Base-by-base conservation (phyloP, 2,113 vertebrate genomes). In the Leiothrix lutea region DNA sequence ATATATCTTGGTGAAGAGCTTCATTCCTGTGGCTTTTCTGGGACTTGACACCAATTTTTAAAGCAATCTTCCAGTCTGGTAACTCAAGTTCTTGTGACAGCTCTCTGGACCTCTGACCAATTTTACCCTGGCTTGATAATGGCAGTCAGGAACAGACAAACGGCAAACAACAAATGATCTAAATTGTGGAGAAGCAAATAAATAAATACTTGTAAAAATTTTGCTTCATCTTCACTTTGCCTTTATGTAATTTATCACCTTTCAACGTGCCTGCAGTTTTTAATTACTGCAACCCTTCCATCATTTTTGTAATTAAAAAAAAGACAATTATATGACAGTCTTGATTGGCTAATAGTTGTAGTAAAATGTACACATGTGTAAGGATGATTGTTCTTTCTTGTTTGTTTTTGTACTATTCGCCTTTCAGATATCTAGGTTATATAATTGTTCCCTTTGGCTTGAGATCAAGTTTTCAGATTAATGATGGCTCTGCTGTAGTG, bases 371-470 rank as follows among this genome's bases (percentile, higher is more conserved):
- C 51, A 93, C 26, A 48, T 50, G 66, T 71, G 36, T 86, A 94
- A 86, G n/a, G 72, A 71, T 77, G 66, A 90, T 82, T 81, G 88
- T 90, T 97, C 94, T 92, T 97, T 94, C 92, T 92, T 96, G 92
- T 94, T 97, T 94, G 96, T 91, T 96, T 96, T 95, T 90, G 69
- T 96, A 75, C 58, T 66, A 48, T 83, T 93, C 12, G 38, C 88
- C 72, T 95, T 96, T 97, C 91, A 95, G 94, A 95, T 97, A 94
- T 97, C 96, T 92, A 82, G 53, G 82, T 98, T 98, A 98, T 78
- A 61, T 97, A 98, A 98, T 92, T 71, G 65, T 88, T 97, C 96
- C 75, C 86, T 88, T 97, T 98, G 98, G 97, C 97, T 71, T 51
- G 17, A 1, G 11, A 89, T 88, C 97, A 98, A 82, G 79, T 78